Evolutionary conservation across 2,888 invertebrate species (phyloP).

Genomic region (Cotesia congregata): DNA sequence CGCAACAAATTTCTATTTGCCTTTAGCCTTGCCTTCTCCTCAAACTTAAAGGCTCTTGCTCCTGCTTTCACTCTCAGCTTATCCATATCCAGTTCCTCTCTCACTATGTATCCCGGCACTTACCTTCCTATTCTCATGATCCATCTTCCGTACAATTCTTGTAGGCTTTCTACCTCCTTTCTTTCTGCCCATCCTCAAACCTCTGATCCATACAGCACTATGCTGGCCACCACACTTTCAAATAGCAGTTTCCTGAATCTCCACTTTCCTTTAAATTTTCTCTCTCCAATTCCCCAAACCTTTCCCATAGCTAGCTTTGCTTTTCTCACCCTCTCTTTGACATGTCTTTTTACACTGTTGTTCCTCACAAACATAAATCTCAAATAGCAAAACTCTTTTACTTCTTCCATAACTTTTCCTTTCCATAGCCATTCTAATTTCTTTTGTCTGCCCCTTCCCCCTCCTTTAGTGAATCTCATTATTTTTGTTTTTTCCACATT

Average conservation of each 20-base stretch:
- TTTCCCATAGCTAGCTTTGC: constrained; percentile 31
- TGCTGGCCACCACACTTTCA: constrained; percentile 28
- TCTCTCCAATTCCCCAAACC: constrained; percentile 43
- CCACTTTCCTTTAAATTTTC: constrained; percentile 29
- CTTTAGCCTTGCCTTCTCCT: no score
- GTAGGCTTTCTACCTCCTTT: constrained; percentile 20
- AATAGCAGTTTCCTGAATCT: constrained; percentile 33
- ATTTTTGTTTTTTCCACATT: neutral
- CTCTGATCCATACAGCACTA: constrained; percentile 35
- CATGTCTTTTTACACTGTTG: neutral
- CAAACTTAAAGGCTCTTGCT: no score
- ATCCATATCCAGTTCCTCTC: neutral
- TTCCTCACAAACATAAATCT: neutral
- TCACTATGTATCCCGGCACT: constrained; percentile 18
- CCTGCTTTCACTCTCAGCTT: no score
- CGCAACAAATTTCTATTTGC: no score
- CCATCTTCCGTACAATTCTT: constrained; percentile 6
- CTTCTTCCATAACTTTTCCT: constrained; percentile 11
- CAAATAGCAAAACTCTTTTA: constrained; percentile 5
- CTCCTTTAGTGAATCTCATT: neutral
- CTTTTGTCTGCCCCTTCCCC: neutral
- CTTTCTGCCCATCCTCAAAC: constrained; percentile 42
- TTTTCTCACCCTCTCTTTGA: neutral
- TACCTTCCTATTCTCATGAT: constrained; percentile 2
- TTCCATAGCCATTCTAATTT: neutral